phyloP scores from a whole-genome alignment of 1,140 invertebrate species.

The Saccostrea echinata region DNA sequence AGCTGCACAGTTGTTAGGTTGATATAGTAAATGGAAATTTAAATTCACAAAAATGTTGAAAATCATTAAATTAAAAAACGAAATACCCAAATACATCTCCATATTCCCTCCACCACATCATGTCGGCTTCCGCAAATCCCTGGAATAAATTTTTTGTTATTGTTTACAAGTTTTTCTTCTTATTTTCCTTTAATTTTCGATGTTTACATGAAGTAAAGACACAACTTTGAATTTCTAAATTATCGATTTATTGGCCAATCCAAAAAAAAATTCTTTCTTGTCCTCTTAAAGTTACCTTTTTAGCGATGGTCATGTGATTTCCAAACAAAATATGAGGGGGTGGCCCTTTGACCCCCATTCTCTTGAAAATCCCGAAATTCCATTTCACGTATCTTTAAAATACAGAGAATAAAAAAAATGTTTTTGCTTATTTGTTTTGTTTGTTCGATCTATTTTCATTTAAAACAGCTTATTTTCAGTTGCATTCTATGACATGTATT shows the following conservation, averaged over 20 bases:
- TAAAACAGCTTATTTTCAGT: too few species aligned
- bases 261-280: not conserved
- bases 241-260: too few species aligned
- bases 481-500: too few species aligned
- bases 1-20: too few species aligned
- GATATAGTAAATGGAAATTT: too few species aligned
- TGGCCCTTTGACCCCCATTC: not conserved
- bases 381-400: not conserved
- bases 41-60: too few species aligned
- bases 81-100: constrained; percentile 12
- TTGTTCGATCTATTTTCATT: too few species aligned
- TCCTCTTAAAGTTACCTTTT: not conserved
- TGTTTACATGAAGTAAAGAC: too few species aligned
- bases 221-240: too few species aligned
- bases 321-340: not conserved
- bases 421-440: too few species aligned
- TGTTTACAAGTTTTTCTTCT: not conserved
- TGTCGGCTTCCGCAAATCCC: not conserved
- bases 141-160: not conserved
- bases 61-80: too few species aligned
- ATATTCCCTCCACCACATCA: constrained; percentile 18
- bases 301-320: constrained; percentile 2
- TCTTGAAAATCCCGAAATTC: constrained; percentile 7
- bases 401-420: not conserved
- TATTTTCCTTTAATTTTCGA: too few species aligned